Evolutionary conservation across 2,888 invertebrate species (phyloP), one percentile per base, ranked within the genome.

Genomic region (Isoperla grammatica): DNA sequence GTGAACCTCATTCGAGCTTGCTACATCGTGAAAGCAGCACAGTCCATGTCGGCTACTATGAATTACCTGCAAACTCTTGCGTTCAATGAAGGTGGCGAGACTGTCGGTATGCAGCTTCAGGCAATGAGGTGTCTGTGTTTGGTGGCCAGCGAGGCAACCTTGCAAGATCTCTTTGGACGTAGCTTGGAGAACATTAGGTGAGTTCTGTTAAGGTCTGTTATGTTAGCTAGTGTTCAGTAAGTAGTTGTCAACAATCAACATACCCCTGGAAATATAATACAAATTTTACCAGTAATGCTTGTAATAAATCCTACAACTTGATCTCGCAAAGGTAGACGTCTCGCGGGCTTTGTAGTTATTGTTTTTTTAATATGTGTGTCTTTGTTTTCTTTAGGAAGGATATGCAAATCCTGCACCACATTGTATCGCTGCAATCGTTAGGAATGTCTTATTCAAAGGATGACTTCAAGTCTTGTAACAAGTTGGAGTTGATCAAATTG

Each of bases 371-470:
- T n/a, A n/a, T n/a, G n/a, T n/a, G n/a, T n/a, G n/a, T n/a, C n/a
- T 29, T 29, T 23, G 23, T 23, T 39, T 17, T 19, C 39, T 29
- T 29, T 29, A 53, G 53, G 39, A 19, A 9, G 39, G 15, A 15
- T 17, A 53, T 53, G 53, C 53, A 53, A n/a, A 37, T 19, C 15
- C 20, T 53, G 19, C 53, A 39, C 12, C 37, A 53, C 19, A 20
- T 53, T 53, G 53, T 53, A 19, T 37, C n/a, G 17, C 39, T 53
- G n/a, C 8, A 35, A 11, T 19, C 19, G 2, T 17, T 53, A 8
- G 37, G 53, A 53, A 17, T 53, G 4, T 17, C 37, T 6, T 53
- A 39, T 20, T 37, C 53, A 2, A 17, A 15, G 1, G 12, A 15
- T 12, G 53, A 20, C 12, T 53, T 53, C 37, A 37, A 53, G 17